A percentile compares a stretch with the other conserved stretches of the same genome.
Evolutionary conservation across 1,140 invertebrate genomes (phyloP).

Genomic region (Nasonia longicornis): DNA sequence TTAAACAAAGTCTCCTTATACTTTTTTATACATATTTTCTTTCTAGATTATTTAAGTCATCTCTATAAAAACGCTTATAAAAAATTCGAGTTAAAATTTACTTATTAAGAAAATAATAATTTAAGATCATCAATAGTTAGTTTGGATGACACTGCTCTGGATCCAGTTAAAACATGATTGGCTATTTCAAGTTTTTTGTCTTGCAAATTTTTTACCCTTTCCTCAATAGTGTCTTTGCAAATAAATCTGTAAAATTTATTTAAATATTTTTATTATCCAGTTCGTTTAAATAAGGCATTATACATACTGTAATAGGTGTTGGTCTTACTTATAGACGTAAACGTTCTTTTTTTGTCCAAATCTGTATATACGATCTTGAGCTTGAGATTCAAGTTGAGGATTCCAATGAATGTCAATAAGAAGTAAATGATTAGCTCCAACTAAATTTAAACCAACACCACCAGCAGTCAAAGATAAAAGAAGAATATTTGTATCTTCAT

Average conservation of each 20-base stretch:
- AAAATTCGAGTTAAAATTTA: slow-evolving; percentile 7
- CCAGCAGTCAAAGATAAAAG: slow-evolving; percentile 89
- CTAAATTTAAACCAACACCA: slow-evolving; percentile 90
- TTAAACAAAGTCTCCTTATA: slow-evolving; percentile 20
- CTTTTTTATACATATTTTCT: slow-evolving; percentile 7
- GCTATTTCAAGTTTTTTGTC: slow-evolving; percentile 84
- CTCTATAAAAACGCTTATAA: slow-evolving; percentile 12
- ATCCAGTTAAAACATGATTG: slow-evolving; percentile 79
- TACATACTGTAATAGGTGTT: slow-evolving; percentile 26
- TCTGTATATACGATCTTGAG: slow-evolving; percentile 91
- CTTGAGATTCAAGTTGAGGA: slow-evolving; percentile 91
- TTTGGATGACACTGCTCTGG: slow-evolving; percentile 72
- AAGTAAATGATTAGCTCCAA: slow-evolving; percentile 91
- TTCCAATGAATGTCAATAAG: slow-evolving; percentile 95
- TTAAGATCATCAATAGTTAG: slow-evolving; percentile 84
- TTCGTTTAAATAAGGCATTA: background rate
- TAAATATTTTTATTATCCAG: slow-evolving; percentile 25
- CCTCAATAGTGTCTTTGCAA: slow-evolving; percentile 86
- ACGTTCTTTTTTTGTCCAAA: slow-evolving; percentile 88
- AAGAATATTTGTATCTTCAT: slow-evolving; percentile 72
- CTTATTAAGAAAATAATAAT: slow-evolving; percentile 49
- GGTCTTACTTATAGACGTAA: slow-evolving; percentile 82
- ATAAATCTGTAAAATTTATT: slow-evolving; percentile 76
- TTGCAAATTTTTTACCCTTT: slow-evolving; percentile 84
- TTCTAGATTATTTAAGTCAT: background rate